Evolutionary conservation across 2,797 vertebrate genomes (phyloP).

Genomic region (Oreonectes daqikongensis): DNA sequence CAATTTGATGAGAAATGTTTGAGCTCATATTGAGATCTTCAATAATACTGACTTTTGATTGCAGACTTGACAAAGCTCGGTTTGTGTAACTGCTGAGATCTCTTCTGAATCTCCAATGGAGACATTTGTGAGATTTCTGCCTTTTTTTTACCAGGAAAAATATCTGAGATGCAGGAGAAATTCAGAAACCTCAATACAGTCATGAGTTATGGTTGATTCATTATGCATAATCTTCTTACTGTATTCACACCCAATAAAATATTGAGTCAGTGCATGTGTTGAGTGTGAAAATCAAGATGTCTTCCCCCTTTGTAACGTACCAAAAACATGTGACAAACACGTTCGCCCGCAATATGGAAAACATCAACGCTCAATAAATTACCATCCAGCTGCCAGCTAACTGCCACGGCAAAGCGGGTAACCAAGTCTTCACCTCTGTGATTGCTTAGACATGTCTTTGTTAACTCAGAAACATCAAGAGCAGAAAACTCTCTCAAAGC

Average conservation of each 20-base stretch:
- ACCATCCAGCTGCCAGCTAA: slow-evolving; percentile 22
- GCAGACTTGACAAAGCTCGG: too few relatives aligned
- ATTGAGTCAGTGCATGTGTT: background rate
- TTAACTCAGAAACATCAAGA: slow-evolving; percentile 42
- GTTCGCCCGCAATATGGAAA: slow-evolving; percentile 14
- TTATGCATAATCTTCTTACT: background rate
- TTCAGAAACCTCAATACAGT: too few relatives aligned
- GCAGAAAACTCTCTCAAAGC: slow-evolving; percentile 19
- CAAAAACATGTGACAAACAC: slow-evolving; percentile 25
- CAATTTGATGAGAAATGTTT: too few relatives aligned
- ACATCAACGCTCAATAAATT: slow-evolving; percentile 40
- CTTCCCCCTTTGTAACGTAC: background rate
- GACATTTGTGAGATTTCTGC: too few relatives aligned
- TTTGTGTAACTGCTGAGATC: too few relatives aligned
- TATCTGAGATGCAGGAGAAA: too few relatives aligned
- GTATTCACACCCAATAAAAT: background rate
- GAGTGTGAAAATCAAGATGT: slow-evolving; percentile 23
- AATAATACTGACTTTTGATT: too few relatives aligned
- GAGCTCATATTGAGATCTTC: too few relatives aligned
- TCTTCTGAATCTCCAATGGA: too few relatives aligned
- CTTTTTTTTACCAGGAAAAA: too few relatives aligned
- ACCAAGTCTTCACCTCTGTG: slow-evolving; percentile 30
- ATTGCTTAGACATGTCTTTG: slow-evolving; percentile 25
- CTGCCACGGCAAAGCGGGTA: slow-evolving; percentile 25
- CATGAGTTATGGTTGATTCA: too few relatives aligned